Evolutionary conservation across 2,888 invertebrate genomes (phyloP), one percentile per base, ranked within the genome.

Genomic region (Megamerina dolium): DNA sequence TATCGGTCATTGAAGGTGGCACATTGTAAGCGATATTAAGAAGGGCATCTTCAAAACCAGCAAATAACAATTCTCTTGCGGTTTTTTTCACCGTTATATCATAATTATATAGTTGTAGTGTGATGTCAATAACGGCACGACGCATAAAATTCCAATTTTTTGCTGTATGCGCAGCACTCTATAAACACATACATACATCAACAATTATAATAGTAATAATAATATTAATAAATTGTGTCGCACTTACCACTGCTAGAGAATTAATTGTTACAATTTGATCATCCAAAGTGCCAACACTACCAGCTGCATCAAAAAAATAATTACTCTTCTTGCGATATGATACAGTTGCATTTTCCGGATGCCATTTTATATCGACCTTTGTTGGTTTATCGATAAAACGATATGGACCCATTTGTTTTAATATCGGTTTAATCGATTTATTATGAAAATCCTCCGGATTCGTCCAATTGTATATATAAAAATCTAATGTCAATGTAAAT

Each of bases 401-500:
- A 58, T 81, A 82, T 0, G 83, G 83, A 4, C 83, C 83, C 2
- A 76, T 49, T 60, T 77, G 63, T 46, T 70, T 60, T 18, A 81
- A 71, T 34, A 64, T 70, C 1, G 80, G 80, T 53, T 80, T 81
- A 0, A 57, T 50, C 4, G 59, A 56, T 2, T 66, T 70, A 52
- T 75, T 75, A 1, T 76, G 73, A 31, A 79, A 75, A 31, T 78
- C 74, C 5, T 81, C 74, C 0, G 85, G 77, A 64, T 87, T 87
- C 4, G 86, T 86, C 87, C 87, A 87, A 65, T 87, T 87, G 65
- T 81, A 86, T 50, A 85, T 74, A 60, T 78, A 83, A 34, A 87
- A 70, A 53, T 84, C 80, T 37, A 85, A 65, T 50, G 66, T 72
- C 2, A 85, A 63, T 0, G 80, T 79, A 10, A 85, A 64, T 0